Evolutionary conservation across 1,140 invertebrate species (phyloP), one percentile per base, ranked within the genome.

Genomic region (Archivesica marissinica): DNA sequence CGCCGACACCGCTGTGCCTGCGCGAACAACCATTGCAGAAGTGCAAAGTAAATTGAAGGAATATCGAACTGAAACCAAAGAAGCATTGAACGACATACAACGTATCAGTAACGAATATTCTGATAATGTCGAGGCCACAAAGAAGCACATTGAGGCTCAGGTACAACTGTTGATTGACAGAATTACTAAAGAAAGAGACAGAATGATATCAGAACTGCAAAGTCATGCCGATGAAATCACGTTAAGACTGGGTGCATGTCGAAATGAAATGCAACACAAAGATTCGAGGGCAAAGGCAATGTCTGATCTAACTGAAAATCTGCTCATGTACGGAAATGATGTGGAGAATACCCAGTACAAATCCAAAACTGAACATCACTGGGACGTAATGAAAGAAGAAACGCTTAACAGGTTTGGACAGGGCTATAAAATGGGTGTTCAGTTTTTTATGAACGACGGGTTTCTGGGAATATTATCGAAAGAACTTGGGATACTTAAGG

Each of bases 351-450:
- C 52, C 1, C n/a, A 38, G 44, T 83, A 83, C 44, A 47, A 74
- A 47, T 15, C 6, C 30, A 75, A 83, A 61, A 33, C 56, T 30
- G 80, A 83, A 44, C 41, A 72, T 20, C 47, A 54, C 15, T 83
- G 80, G 80, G 33, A 75, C 1, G 70, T 61, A 23, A 38, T 83
- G 35, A 68, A 75, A 47, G 70, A 75, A 44, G 80, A 74, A 7
- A 83, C 74, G 38, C 44, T 83, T 7, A 83, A 59, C 54, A n/a
- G 80, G n/a, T 83, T 75, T 64, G 80, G 80, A 11, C 68, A 83
- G 44, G 70, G 80, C 20, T 83, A 74, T 56, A 83, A 83, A 64
- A 83, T 83, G 80, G 35, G 38, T 35, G 30, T 83, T 20, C 33
- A 41, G 23, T 83, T 83, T 33, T 83, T 56, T 41, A 83, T 83